Base-by-base conservation (phyloP, 2,797 vertebrate species). In the Macropodus opercularis region DNA sequence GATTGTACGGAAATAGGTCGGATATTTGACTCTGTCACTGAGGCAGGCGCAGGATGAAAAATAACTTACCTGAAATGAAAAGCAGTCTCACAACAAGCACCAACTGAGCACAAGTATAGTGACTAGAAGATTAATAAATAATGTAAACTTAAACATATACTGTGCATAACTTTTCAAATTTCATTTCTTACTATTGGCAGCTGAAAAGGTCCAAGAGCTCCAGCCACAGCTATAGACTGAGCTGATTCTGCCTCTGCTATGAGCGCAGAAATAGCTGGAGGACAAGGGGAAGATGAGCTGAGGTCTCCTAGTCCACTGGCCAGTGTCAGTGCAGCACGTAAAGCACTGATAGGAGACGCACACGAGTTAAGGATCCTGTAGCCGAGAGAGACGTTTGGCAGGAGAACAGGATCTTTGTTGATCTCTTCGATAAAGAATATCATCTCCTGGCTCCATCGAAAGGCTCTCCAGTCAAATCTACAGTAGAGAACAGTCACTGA, bases 31-130 rank as follows among this genome's bases (percentile, higher is more conserved):
- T n/a, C n/a, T n/a, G n/a, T n/a, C n/a, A n/a, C n/a, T n/a, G n/a
- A n/a, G n/a, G n/a, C n/a, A n/a, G n/a, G n/a, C n/a, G n/a, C 92
- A 94, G 3, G 93, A 92, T 62, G 93, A 94, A 84, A 92, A 93
- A 67, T 94, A 94, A 75, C 93, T 94, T 29, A 94, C 89, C 93
- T 49, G 61, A 8, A 44, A 21, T 6, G n/a, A n/a, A n/a, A n/a
- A n/a, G n/a, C n/a, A n/a, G n/a, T n/a, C n/a, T n/a, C n/a, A 21
- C 5, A 36, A 9, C 17, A 49, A 23, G 21, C 18, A 48, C 9
- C 4, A 2, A 3, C 32, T 22, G 48, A 52, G n/a, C n/a, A n/a
- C n/a, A n/a, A n/a, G n/a, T n/a, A n/a, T n/a, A n/a, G n/a, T 32
- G 46, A 23, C 3, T 4, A 7, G 61, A 0, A 14, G 12, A 34